Evolutionary conservation across 2,797 vertebrate genomes (phyloP).

Genomic region (Tolypeutes matacus): DNA sequence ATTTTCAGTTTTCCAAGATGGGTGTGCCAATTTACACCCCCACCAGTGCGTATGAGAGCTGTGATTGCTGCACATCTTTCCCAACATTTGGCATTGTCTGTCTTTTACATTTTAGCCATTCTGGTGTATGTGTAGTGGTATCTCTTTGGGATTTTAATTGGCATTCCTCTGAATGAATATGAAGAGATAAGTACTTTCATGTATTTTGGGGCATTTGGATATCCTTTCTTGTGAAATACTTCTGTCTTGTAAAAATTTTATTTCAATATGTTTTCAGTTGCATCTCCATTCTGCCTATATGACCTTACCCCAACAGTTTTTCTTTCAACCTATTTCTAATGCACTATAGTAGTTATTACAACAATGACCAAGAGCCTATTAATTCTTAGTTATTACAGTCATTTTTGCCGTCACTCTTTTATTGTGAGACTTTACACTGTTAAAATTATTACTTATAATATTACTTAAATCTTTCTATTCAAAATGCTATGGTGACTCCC

Average conservation of each 20-base stretch:
- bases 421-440: not conserved
- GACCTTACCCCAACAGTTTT: not conserved
- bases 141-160: not conserved
- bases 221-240: not conserved
- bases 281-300: not conserved
- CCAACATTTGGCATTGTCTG: not conserved
- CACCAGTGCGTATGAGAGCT: not conserved
- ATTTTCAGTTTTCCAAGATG: not conserved
- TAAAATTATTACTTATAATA: not conserved
- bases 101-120: not conserved
- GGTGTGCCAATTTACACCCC: not conserved
- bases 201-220: not conserved
- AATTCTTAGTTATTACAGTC: not conserved
- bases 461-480: not conserved
- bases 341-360: not conserved
- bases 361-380: not conserved
- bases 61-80: not conserved
- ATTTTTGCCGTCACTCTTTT: not conserved
- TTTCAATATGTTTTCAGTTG: not conserved
- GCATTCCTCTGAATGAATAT: not conserved
- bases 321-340: not conserved
- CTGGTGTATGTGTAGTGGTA: not conserved
- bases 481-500: not conserved
- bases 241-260: not conserved
- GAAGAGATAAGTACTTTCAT: not conserved